These are phyloP conservation scores for Poliocrania exsul DNA, from an alignment of 2,797 vertebrate genomes.

Conservation along the genomic window DNA sequence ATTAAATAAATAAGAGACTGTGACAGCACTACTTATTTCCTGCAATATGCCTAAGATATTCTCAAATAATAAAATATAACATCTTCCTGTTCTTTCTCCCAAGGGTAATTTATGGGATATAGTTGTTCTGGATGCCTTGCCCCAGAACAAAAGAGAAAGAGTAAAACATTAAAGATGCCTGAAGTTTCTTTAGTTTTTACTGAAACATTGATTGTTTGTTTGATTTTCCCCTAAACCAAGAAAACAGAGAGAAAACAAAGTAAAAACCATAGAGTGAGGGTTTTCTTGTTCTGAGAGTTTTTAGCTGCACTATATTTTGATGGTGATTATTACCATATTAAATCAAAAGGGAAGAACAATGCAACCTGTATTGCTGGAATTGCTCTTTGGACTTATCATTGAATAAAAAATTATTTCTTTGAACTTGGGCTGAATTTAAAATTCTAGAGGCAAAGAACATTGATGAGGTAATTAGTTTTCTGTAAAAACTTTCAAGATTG, in stretches of 20 bases:
- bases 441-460: conserved; percentile 36
- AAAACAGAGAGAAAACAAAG: not conserved
- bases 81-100: not conserved
- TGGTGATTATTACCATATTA: not conserved
- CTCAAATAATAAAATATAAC: not conserved
- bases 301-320: not conserved
- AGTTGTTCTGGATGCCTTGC: not conserved
- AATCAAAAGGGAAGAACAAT: conserved; percentile 31
- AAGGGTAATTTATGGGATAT: not conserved
- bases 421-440: conserved; percentile 39
- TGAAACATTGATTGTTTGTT: not conserved
- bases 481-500: conserved; percentile 1
- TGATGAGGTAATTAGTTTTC: conserved; percentile 24
- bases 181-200: not conserved
- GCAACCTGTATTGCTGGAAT: not conserved
- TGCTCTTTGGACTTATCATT: conserved; percentile 23
- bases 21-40: conserved; percentile 21
- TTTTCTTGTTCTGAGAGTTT: not conserved
- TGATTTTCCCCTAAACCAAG: not conserved
- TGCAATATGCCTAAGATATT: not conserved
- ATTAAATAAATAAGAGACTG: conserved; percentile 1
- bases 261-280: not conserved
- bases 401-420: conserved; percentile 18
- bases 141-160: not conserved
- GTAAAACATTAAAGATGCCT: not conserved